Percentiles rank a stretch among this genome's conserved stretches.
These are phyloP conservation scores for Neogobius melanostomus DNA, from an alignment of 2,113 vertebrate species.

Conservation along the genomic window DNA sequence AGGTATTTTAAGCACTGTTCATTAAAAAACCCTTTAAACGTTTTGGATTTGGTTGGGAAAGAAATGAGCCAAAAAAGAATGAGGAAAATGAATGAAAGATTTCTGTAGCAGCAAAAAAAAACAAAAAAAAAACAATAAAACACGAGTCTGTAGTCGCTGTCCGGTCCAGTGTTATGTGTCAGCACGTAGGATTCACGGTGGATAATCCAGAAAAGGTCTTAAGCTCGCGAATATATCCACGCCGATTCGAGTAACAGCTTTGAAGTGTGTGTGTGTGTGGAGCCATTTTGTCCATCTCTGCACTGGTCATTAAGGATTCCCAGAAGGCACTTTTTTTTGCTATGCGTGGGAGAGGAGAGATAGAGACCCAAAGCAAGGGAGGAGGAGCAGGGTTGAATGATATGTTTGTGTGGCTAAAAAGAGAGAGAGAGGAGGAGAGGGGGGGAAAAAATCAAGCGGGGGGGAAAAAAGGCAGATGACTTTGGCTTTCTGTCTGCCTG, in stretches of 20 bases:
- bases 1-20: conserved; percentile 68
- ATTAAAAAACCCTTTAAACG: conserved; percentile 63
- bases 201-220: conserved; percentile 62
- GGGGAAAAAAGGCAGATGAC: conserved; percentile 37
- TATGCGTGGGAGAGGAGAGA: conserved; percentile 33
- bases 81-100: conserved; percentile 45
- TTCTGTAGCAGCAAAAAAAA: conserved; percentile 73
- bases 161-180: conserved; percentile 49
- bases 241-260: conserved; percentile 66
- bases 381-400: conserved; percentile 10
- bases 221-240: conserved; percentile 66
- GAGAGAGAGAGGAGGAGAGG: not conserved
- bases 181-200: conserved; percentile 52
- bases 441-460: conserved; percentile 32
- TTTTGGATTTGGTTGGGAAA: conserved; percentile 62
- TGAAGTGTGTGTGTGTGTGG: conserved; percentile 60
- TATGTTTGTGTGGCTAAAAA: conserved; percentile 18
- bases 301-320: conserved; percentile 89
- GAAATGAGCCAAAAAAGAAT: conserved; percentile 38
- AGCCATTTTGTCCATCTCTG: conserved; percentile 86
- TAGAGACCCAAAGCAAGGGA: conserved; percentile 35
- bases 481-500: conserved; percentile 46
- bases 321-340: conserved; percentile 99
- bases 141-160: conserved; percentile 63
- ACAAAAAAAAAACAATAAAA: conserved; percentile 13